Percentiles rank a stretch among this genome's conserved stretches.
Evolutionary conservation across 2,113 vertebrate genomes (phyloP).

Genomic region (Penelope pileata): DNA sequence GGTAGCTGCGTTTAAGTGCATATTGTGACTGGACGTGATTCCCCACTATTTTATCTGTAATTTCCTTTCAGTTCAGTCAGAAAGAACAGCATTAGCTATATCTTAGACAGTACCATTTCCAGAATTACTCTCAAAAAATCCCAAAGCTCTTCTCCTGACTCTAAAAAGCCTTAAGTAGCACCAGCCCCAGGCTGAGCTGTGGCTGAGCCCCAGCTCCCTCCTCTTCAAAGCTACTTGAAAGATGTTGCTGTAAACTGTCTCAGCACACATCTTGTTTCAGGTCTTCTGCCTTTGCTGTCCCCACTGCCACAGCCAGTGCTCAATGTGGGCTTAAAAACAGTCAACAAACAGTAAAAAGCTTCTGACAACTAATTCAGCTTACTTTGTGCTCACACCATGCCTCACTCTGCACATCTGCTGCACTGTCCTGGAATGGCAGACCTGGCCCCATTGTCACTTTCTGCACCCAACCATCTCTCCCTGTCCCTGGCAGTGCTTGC

Average conservation of each 20-base stretch:
- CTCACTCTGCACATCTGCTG: not conserved
- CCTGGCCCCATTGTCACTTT: not conserved
- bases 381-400: not conserved
- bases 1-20: not conserved
- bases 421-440: not conserved
- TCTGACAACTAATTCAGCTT: not conserved
- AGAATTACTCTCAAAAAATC: not conserved
- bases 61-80: not conserved
- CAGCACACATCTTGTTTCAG: not conserved
- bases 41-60: not conserved
- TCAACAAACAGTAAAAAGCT: not conserved
- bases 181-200: not conserved
- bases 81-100: not conserved
- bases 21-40: not conserved
- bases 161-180: not conserved
- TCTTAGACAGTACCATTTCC: not conserved
- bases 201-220: not conserved
- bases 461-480: not conserved
- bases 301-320: not conserved
- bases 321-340: not conserved
- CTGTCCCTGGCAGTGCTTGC: not conserved
- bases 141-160: not conserved
- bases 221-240: not conserved
- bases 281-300: not conserved
- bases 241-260: not conserved